Evolutionary conservation across 2,113 vertebrate species (phyloP).

Genomic region (Tichodroma muraria): DNA sequence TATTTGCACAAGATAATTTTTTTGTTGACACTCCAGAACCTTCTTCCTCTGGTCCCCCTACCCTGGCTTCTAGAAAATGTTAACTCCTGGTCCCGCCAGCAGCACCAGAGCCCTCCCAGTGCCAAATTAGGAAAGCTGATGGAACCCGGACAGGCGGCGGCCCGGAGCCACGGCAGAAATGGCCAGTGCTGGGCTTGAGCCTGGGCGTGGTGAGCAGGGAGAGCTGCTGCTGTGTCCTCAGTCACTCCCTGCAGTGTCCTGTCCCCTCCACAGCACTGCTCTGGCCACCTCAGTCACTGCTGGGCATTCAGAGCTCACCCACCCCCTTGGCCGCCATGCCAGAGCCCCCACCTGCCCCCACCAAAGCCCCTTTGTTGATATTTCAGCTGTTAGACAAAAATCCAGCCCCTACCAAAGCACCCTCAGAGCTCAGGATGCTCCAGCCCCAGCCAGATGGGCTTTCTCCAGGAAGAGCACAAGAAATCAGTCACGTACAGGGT

Average conservation of each 20-base stretch:
- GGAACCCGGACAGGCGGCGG: neutral
- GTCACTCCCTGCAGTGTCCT: neutral
- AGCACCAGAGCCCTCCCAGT: neutral
- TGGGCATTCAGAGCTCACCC: accelerated
- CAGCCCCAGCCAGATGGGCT: neutral
- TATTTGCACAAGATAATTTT: constrained; percentile 29
- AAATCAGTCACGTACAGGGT: neutral
- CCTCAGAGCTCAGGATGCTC: neutral
- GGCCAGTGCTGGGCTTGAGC: accelerated
- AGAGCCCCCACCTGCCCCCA: neutral
- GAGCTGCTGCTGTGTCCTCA: neutral
- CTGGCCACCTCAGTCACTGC: neutral
- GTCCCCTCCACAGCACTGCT: neutral
- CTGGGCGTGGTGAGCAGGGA: neutral
- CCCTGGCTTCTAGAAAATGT: neutral
- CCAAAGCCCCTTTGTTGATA: neutral
- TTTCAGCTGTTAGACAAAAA: neutral
- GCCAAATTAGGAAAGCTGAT: neutral
- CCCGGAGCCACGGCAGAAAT: neutral
- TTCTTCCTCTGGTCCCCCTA: neutral
- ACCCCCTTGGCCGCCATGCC: accelerated
- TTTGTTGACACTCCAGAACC: constrained; percentile 29
- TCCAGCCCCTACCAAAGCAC: neutral
- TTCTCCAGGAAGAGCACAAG: neutral
- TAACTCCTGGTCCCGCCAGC: neutral